phyloP scores from a whole-genome alignment of 2,888 invertebrate genomes.

The Apamea crenata region DNA sequence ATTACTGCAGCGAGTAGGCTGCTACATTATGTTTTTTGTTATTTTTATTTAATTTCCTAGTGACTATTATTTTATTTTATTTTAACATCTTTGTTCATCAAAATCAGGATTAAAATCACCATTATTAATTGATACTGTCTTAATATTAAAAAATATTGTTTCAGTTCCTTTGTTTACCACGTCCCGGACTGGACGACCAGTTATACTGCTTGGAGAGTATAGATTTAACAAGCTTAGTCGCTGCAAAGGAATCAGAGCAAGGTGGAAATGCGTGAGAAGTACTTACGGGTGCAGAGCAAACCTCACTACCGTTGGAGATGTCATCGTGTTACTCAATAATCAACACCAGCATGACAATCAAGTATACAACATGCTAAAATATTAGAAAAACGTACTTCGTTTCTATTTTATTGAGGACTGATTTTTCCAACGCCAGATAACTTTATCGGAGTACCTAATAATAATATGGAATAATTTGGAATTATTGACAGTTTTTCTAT shows the following conservation, averaged over 20 bases:
- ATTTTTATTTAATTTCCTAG: not conserved
- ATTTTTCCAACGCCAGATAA: too few species aligned
- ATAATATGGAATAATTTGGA: too few species aligned
- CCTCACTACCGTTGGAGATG: conserved; percentile 71
- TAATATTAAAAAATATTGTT: not conserved
- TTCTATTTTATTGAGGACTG: not conserved
- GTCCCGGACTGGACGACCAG: conserved; percentile 70
- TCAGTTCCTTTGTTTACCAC: conserved; percentile 40
- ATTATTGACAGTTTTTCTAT: too few species aligned
- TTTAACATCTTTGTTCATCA: not conserved
- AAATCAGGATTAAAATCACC: not conserved
- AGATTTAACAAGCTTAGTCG: conserved; percentile 73
- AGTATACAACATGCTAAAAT: not conserved
- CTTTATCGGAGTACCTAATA: too few species aligned
- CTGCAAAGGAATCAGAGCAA: conserved; percentile 67
- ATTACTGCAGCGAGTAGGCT: not conserved
- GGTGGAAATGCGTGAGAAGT: conserved; percentile 77
- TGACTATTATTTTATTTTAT: not conserved
- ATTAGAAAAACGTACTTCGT: not conserved
- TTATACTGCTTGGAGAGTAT: conserved; percentile 72
- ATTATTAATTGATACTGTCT: not conserved
- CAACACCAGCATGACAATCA: conserved; percentile 21
- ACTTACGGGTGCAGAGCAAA: conserved; percentile 74
- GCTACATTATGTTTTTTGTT: conserved; percentile 3
- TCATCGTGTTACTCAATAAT: conserved; percentile 64